Evolutionary conservation across 2,797 vertebrate species (phyloP).

Genomic region (Schizopygopsis pylzovi): DNA sequence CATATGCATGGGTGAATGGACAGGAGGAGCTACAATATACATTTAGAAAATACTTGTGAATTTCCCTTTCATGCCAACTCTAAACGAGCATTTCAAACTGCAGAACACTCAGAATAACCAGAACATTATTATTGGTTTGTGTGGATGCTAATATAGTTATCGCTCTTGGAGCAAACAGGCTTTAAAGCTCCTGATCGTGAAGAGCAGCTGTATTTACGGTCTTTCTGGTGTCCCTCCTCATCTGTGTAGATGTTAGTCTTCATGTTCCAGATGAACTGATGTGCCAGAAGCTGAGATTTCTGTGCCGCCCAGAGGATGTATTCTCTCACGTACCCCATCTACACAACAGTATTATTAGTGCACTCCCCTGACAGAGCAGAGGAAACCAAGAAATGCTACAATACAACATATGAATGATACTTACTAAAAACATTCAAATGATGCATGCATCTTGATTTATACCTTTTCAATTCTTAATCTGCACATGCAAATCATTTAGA

Average conservation of each 20-base stretch:
- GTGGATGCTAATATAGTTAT: neutral
- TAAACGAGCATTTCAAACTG: neutral
- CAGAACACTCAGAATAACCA: neutral
- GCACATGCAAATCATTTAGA: neutral
- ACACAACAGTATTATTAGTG: conserved; percentile 10
- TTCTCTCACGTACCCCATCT: conserved; percentile 98
- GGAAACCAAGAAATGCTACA: neutral
- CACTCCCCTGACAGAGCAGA: neutral
- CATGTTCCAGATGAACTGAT: conserved; percentile 99
- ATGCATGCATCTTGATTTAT: neutral
- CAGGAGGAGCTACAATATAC: too few species aligned
- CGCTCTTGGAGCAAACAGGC: neutral
- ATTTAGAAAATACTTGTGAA: too few species aligned
- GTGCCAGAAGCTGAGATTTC: conserved; percentile 94
- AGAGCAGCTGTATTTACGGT: conserved; percentile 80
- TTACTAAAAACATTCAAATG: neutral
- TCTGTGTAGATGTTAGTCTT: conserved; percentile 95
- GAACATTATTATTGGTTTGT: neutral
- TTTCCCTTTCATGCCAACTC: neutral
- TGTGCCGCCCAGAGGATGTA: conserved; percentile 96
- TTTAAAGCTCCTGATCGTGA: neutral
- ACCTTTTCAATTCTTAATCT: neutral
- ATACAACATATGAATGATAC: neutral
- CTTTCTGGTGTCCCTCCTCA: conserved; percentile 92
- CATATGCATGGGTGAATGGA: too few species aligned